Percentiles rank a stretch among this genome's conserved stretches.
These are phyloP conservation scores for Anarhynchus alexandrinus DNA, from an alignment of 2,113 vertebrate genomes.

Conservation along the genomic window DNA sequence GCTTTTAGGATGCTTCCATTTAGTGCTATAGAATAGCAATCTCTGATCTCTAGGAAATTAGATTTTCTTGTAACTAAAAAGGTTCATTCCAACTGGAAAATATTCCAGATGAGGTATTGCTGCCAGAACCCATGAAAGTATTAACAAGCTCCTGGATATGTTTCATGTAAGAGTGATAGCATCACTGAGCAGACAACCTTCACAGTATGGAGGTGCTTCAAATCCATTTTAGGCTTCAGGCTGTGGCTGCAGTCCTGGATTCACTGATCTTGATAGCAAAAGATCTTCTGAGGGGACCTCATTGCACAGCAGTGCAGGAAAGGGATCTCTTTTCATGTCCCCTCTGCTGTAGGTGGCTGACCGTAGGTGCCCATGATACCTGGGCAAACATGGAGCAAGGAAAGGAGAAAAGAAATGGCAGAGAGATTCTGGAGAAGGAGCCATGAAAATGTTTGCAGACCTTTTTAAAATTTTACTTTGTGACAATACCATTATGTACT, in stretches of 20 bases:
- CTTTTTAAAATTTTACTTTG: neutral
- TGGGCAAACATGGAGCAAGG: neutral
- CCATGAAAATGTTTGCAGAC: neutral
- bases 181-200: neutral
- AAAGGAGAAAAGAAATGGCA: neutral
- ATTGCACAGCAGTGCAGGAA: neutral
- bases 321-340: neutral
- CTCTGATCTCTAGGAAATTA: neutral
- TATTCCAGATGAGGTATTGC: neutral
- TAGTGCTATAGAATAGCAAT: neutral
- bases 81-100: neutral
- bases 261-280: neutral
- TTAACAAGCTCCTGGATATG: neutral
- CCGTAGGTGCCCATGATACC: neutral
- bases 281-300: neutral
- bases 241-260: neutral
- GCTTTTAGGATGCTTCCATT: neutral
- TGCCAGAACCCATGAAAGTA: neutral
- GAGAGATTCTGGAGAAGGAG: neutral
- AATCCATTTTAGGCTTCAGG: neutral
- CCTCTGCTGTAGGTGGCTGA: neutral
- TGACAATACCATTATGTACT: neutral
- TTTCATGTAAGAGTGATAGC: neutral
- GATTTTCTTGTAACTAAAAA: slow-evolving; percentile 12
- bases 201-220: neutral